These are phyloP conservation scores for Anodontia alba DNA, from an alignment of 2,888 invertebrate species.

Conservation along the genomic window DNA sequence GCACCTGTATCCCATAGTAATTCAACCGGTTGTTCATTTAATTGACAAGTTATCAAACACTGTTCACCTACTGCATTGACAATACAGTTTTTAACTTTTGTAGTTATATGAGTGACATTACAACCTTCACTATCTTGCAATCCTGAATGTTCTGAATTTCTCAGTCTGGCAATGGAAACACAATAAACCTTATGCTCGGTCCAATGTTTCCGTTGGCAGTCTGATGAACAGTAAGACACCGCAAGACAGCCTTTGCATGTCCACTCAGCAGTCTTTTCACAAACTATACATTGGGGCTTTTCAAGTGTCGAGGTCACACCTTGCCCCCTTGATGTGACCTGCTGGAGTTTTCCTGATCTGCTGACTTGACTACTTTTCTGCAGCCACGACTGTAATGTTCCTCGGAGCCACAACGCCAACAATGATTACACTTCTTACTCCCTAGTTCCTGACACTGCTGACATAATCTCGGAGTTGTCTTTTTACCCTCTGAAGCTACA, in stretches of 20 bases:
- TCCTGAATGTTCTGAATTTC: slow-evolving; percentile 7
- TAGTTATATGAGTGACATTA: not conserved
- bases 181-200: not conserved
- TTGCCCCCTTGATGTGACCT: slow-evolving; percentile 18
- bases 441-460: not conserved
- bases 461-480: not conserved
- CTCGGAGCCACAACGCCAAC: slow-evolving; percentile 32
- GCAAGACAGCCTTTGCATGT: slow-evolving; percentile 9
- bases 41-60: slow-evolving; percentile 19
- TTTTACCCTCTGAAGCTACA: not conserved
- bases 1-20: slow-evolving; percentile 46
- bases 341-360: slow-evolving; percentile 13
- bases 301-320: slow-evolving; percentile 1
- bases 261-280: not conserved
- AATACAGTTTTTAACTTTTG: not conserved
- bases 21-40: not conserved
- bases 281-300: slow-evolving; percentile 2
- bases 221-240: not conserved
- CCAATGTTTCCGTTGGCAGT: not conserved
- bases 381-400: slow-evolving; percentile 29
- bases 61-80: slow-evolving; percentile 29
- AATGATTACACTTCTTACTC: slow-evolving; percentile 17
- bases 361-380: not conserved
- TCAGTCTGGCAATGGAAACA: slow-evolving; percentile 14
- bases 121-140: too few relatives aligned